Evolutionary conservation across 2,888 invertebrate genomes (phyloP), one percentile per base, ranked within the genome.

Genomic region (Seira ritae): DNA sequence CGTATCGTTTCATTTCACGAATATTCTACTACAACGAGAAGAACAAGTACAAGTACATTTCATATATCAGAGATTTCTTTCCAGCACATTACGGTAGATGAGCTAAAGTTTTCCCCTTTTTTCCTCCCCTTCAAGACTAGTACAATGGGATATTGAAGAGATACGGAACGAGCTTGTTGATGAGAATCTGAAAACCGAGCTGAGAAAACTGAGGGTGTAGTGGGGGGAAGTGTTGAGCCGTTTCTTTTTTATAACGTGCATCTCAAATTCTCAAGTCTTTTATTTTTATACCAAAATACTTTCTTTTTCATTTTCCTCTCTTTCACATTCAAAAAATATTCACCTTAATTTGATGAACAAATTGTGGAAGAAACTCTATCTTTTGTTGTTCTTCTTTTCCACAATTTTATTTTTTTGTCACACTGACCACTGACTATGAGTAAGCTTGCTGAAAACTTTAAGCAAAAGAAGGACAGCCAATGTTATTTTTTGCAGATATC

Each of bases 201-300:
- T 55, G 55, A n/a, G 17, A 55, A 55, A 55, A 17, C 55, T 55
- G 55, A 55, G 12, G 55, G 55, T 55, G 55, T 55, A 55, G 55
- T 17, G 55, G 12, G 55, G 17, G 17, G 17, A 55, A n/a, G 55
- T 55, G 55, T 55, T 55, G 55, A 55, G 12, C 17, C 55, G 17
- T 15, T 55, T 17, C 17, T 55, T 55, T 15, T 17, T 55, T 55
- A 55, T 55, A 55, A 17, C 55, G 3, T 55, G 55, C 55, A 55
- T 55, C 55, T 8, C 17, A 55, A 55, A 8, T 55, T 55, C 15
- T 17, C 15, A 6, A 6, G 55, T 55, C 15, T 1, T 55, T 55
- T 31, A 31, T 31, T n/a, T n/a, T n/a, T n/a, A n/a, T 31, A 31
- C 31, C 8, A 31, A 31, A 2, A 31, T 31, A 31, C 31, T 31